Base-by-base conservation (phyloP, 2,797 vertebrate species). In the Eulemur rubriventer region DNA sequence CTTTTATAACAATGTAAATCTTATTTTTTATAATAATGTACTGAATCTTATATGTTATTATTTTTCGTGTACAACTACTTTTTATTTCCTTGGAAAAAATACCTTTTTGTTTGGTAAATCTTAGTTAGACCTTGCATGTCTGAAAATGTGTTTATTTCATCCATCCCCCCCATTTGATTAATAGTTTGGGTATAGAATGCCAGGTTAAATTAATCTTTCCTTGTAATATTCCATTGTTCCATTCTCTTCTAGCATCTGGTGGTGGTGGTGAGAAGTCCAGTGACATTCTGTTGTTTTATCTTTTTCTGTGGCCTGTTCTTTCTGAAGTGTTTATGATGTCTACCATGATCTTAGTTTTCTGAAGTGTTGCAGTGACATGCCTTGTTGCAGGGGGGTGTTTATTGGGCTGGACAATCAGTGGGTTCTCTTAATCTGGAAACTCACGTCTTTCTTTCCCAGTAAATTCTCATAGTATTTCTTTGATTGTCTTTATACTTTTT, bases 81-180 rank as follows among this genome's bases (percentile, higher is more conserved):
- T 96, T 87, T 73, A 89, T 85, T 85, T 93, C 61, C 73, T 82
- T 90, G 17, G 43, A 83, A 88, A 78, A 82, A 92, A 84, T 65
- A 61, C 50, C 69, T 81, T 69, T 59, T 59, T 24, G 33, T 76
- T 67, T 85, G 12, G 16, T 41, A 89, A 81, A 86, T 75, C 7
- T 82, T 93, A 86, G 67, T 75, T 89, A 97, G 83, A 57, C 6
- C 0, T 10, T 43, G 1, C 13, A 18, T 55, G 5, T 72, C 52
- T 70, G 33, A 96, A 90, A 96, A 96, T 48, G 3, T 88, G 16
- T 78, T 80, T 87, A n/a, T 65, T 43, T 84, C 26, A 55, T n/a
- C 1, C 18, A 0, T 16, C 35, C n/a, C 2, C 12, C 12, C 26
- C 20, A 38, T 90, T 70, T 80, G 43, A 57, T 86, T 70, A n/a